Conservation (phyloP, 2,888 invertebrate genomes). For the Venustoraphidia nigricollis region DNA sequence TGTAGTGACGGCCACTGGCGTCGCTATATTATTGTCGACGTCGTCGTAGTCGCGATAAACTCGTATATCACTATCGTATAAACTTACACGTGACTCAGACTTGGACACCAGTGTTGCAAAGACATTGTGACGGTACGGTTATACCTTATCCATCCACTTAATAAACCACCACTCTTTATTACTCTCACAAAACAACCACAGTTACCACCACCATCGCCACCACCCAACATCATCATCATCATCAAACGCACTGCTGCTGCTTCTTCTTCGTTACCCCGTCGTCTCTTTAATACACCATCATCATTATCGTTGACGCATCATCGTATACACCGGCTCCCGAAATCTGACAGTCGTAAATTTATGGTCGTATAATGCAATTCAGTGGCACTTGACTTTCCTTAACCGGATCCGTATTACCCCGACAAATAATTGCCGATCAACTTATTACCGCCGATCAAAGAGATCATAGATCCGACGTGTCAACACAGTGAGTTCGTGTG, state of each 20-base stretch:
- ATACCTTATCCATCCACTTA: background rate
- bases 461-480: no score
- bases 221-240: background rate
- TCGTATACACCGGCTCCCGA: no score
- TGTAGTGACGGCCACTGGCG: background rate
- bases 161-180: background rate
- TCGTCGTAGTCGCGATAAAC: constrained; percentile 25
- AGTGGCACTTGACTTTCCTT: constrained; percentile 18
- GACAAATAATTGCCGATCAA: no score
- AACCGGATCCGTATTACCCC: no score
- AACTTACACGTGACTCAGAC: constrained; percentile 25
- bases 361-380: constrained; percentile 15
- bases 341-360: no score
- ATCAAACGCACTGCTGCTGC: constrained; percentile 1
- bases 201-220: background rate
- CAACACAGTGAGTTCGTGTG: no score
- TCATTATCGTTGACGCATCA: background rate
- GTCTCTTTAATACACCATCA: background rate
- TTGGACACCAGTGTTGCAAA: constrained; percentile 8
- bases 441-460: no score
- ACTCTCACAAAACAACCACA: background rate
- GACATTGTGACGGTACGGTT: constrained; percentile 5
- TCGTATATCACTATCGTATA: constrained; percentile 28
- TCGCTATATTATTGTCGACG: constrained; percentile 7
- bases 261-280: background rate